Conservation (phyloP, 2,797 vertebrate species). For the Pterois miles region DNA sequence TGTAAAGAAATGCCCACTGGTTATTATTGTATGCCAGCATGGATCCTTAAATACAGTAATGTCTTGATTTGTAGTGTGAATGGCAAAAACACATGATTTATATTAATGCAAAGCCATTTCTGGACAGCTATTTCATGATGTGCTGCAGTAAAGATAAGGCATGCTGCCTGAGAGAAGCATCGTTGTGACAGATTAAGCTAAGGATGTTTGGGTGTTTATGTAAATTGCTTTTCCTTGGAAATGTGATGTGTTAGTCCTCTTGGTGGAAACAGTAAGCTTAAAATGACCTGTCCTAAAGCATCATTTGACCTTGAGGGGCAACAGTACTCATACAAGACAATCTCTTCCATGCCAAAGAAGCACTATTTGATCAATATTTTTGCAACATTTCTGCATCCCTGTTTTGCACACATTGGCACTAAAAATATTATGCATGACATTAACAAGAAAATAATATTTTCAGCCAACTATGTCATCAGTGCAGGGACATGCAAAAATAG, state of each 20-base stretch:
- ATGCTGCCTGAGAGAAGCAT: neutral
- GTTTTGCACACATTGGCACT: neutral
- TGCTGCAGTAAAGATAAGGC: neutral
- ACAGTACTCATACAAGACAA: neutral
- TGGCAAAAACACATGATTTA: neutral
- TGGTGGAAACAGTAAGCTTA: neutral
- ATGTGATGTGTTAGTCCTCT: neutral
- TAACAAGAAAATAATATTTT: neutral
- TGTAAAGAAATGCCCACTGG: neutral
- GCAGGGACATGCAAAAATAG: neutral
- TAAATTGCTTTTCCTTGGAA: neutral
- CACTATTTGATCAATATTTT: neutral
- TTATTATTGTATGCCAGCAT: neutral
- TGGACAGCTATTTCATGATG: neutral
- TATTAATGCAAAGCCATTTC: neutral
- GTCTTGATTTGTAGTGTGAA: neutral
- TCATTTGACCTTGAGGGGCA: neutral
- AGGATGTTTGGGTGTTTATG: neutral
- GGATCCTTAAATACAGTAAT: neutral
- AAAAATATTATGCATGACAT: conserved; percentile 4
- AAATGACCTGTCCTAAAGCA: neutral
- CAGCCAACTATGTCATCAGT: conserved; percentile 2
- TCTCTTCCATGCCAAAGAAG: neutral
- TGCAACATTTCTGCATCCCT: neutral
- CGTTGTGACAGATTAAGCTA: neutral